Base-by-base conservation (phyloP, 1,140 invertebrate species). In the Mamestra configurata region DNA sequence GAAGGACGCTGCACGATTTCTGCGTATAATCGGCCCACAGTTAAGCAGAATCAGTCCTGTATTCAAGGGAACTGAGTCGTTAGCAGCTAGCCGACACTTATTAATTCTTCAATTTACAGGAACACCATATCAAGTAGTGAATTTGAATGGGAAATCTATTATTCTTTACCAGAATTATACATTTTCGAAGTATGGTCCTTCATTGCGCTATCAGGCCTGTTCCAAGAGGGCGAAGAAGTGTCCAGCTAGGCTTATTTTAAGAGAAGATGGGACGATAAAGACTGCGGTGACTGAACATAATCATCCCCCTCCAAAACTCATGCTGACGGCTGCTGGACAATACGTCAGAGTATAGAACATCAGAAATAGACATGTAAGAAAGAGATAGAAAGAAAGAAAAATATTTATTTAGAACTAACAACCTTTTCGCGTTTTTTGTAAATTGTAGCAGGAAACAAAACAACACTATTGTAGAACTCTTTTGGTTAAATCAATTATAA, bases 291-390 rank as follows among this genome's bases (percentile, higher is more conserved):
- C 72, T 11, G 55, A 61, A 46, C 57, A 11, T 80, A 68, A 49
- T n/a, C 43, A 49, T n/a, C 43, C 43, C n/a, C 43, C 43, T 73
- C 81, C 24, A 49, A 61, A 51, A n/a, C 72, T 71, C 4, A 5
- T 51, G 51, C 15, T 15, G 8, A 51, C 68, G 0, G 0, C 22
- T n/a, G 43, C 27, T 31, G 66, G 66, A 70, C 18, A 20, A 4
- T 66, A 20, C 31, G 1, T 66, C 40, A 1, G 43, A 15, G 13
- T 46, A 15, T 40, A 40, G 40, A 5, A 40, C 4, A 7, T 4
- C 10, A 10, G 11, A 15, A 46, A 13, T 46, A 31, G 27, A 31
- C 5, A 31, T 31, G 1, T 31, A 31, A 31, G n/a, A n/a, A n/a
- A n/a, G n/a, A n/a, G n/a, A n/a, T n/a, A n/a, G n/a, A n/a, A n/a